phyloP scores from a whole-genome alignment of 2,113 vertebrate genomes.

The Nipponia nippon region DNA sequence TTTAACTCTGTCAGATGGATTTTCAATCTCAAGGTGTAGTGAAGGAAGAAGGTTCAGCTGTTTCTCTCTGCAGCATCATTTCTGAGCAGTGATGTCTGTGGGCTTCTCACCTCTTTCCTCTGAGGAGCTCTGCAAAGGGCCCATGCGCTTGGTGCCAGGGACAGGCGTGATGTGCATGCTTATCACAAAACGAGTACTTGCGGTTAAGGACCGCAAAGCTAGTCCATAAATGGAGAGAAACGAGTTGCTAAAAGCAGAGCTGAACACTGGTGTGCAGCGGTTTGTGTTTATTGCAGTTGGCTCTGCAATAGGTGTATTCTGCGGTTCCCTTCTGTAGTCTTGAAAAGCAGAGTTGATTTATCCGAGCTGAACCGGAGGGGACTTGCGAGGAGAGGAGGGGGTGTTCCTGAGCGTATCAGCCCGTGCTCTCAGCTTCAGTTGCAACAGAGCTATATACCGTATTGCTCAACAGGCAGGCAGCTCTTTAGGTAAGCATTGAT shows the following conservation, averaged over 20 bases:
- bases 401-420: not conserved
- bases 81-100: not conserved
- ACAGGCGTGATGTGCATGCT: not conserved
- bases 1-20: not conserved
- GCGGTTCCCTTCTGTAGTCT: not conserved
- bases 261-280: not conserved
- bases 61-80: not conserved
- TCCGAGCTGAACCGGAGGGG: not conserved
- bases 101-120: not conserved
- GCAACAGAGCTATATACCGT: not conserved
- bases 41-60: not conserved
- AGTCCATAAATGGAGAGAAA: not conserved
- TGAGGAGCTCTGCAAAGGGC: not conserved
- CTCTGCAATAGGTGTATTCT: not conserved
- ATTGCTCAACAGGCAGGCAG: not conserved
- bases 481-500: not conserved
- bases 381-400: not conserved
- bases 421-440: not conserved
- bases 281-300: not conserved
- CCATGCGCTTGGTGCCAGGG: not conserved
- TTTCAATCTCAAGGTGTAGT: not conserved
- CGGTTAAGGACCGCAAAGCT: accelerated
- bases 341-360: not conserved
- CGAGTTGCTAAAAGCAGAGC: not conserved
- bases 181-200: accelerated